Conservation (phyloP, 1,140 invertebrate species). For the Drosophila equinoxialis region DNA sequence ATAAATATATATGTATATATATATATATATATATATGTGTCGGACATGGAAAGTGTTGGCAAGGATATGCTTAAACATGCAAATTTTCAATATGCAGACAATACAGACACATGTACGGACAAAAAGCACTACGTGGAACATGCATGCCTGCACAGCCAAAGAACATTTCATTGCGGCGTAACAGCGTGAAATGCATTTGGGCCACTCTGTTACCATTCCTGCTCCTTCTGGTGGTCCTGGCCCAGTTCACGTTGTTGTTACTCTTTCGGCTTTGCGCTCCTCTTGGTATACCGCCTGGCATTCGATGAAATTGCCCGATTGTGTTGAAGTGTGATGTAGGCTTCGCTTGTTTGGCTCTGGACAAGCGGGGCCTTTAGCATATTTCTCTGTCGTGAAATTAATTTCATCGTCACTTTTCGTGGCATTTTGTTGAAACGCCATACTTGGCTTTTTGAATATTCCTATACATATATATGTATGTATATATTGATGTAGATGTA, state of each 20-base stretch:
- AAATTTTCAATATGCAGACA: conserved; percentile 81
- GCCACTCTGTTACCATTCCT: conserved; percentile 6
- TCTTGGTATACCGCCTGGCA: conserved; percentile 33
- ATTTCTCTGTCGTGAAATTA: conserved; percentile 73
- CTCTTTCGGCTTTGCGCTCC: neutral
- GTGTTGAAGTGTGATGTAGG: conserved; percentile 82
- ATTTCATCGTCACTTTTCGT: conserved; percentile 55
- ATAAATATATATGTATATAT: conserved; percentile 24
- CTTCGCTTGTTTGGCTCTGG: conserved; percentile 75
- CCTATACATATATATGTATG: conserved; percentile 23
- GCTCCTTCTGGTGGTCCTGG: conserved; percentile 3
- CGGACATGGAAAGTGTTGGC: conserved; percentile 72
- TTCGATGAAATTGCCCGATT: conserved; percentile 80
- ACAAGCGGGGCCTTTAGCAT: conserved; percentile 63
- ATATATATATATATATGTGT: conserved; percentile 36
- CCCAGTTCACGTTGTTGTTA: neutral
- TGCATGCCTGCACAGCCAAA: conserved; percentile 70
- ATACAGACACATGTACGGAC: conserved; percentile 54
- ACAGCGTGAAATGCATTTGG: conserved; percentile 78
- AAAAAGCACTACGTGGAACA: conserved; percentile 35
- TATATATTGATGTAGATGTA: conserved; percentile 17
- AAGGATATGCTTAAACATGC: conserved; percentile 82
- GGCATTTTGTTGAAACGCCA: conserved; percentile 55
- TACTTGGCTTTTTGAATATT: conserved; percentile 32
- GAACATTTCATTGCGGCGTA: conserved; percentile 59